Conservation (phyloP, 1,140 invertebrate genomes). For the Drosophila carrolli region DNA sequence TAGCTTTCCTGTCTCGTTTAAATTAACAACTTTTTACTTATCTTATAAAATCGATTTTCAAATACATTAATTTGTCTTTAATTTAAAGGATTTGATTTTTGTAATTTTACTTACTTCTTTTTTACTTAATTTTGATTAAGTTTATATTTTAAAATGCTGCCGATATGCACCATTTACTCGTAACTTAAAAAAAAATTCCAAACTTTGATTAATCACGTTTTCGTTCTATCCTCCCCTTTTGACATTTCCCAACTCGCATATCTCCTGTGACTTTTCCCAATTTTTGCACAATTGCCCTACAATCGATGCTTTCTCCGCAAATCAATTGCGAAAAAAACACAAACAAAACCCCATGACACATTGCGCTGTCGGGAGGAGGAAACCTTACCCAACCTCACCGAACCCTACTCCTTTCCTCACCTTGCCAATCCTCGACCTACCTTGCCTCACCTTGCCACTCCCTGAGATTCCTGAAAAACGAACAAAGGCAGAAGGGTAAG, state of each 20-base stretch:
- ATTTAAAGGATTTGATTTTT: too few species aligned
- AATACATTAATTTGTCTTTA: too few species aligned
- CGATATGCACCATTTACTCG: too few species aligned
- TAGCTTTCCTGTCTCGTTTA: too few species aligned
- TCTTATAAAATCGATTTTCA: too few species aligned
- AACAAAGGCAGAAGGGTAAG: slow-evolving; percentile 48
- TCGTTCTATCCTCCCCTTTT: slow-evolving; percentile 50
- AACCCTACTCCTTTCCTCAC: slow-evolving; percentile 68
- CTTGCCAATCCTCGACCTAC: slow-evolving; percentile 56
- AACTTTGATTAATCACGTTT: slow-evolving; percentile 37
- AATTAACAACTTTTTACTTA: too few species aligned
- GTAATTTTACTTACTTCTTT: background rate
- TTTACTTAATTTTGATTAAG: background rate
- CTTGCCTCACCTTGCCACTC: slow-evolving; percentile 73
- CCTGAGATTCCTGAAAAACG: slow-evolving; percentile 17
- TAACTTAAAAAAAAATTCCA: background rate
- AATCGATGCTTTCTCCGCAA: slow-evolving; percentile 83
- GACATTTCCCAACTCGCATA: slow-evolving; percentile 43
- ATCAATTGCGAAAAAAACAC: slow-evolving; percentile 81
- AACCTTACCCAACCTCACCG: slow-evolving; percentile 59
- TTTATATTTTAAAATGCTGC: background rate
- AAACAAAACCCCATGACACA: slow-evolving; percentile 82
- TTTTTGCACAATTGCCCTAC: slow-evolving; percentile 82
- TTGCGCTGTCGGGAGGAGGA: slow-evolving; percentile 46
- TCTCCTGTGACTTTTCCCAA: slow-evolving; percentile 77